Evolutionary conservation across 2,797 vertebrate genomes (phyloP).

Genomic region (Otus scops): DNA sequence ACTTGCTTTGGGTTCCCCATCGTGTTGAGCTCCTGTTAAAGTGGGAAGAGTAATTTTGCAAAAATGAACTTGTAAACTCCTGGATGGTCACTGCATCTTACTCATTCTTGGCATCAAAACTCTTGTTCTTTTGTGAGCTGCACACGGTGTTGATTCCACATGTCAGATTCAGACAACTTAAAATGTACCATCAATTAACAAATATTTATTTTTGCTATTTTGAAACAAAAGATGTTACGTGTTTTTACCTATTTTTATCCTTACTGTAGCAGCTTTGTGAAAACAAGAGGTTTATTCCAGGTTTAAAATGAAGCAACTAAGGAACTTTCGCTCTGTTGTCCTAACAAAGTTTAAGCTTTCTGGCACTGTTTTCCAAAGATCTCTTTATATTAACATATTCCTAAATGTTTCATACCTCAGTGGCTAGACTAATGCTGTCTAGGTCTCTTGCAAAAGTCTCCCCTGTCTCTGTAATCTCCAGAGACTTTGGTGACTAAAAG

Average conservation of each 20-base stretch:
- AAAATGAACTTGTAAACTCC: neutral
- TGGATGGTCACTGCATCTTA: neutral
- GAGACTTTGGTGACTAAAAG: conserved; percentile 15
- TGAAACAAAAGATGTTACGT: neutral
- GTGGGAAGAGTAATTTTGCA: neutral
- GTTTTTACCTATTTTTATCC: neutral
- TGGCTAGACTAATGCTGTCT: neutral
- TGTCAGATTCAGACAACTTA: neutral
- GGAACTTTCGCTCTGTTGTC: neutral
- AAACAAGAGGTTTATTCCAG: neutral
- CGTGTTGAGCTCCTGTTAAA: neutral
- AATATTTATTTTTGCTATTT: neutral
- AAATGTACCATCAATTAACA: neutral
- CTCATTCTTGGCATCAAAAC: neutral
- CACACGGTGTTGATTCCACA: neutral
- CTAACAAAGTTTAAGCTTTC: neutral
- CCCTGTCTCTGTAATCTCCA: neutral
- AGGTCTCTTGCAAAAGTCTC: neutral
- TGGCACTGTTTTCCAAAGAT: neutral
- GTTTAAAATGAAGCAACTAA: neutral
- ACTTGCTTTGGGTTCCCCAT: neutral
- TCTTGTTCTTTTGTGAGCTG: neutral
- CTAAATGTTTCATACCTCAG: neutral
- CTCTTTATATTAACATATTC: neutral
- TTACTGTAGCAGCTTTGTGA: neutral